Evolutionary conservation across 2,888 invertebrate species (phyloP).

Genomic region (Taphrorychus bicolor): DNA sequence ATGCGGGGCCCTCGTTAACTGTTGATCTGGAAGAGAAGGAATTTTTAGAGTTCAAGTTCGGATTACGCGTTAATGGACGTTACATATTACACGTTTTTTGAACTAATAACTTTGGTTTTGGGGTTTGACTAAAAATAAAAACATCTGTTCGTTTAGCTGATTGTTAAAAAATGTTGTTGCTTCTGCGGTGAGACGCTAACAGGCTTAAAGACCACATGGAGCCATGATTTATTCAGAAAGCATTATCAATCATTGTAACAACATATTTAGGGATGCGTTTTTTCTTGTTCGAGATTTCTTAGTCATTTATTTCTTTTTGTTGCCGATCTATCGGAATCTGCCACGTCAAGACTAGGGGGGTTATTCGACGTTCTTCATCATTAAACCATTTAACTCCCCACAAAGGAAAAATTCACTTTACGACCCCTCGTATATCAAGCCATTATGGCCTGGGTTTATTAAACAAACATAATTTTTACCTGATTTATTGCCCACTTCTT

Average conservation of each 20-base stretch:
- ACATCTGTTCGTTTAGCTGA: neutral
- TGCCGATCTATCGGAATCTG: constrained; percentile 12
- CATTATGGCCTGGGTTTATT: constrained; percentile 31
- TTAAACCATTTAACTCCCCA: neutral
- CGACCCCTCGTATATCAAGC: constrained; percentile 25
- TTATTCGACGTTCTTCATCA: neutral
- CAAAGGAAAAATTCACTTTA: constrained; percentile 7
- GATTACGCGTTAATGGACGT: no score
- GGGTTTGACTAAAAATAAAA: neutral
- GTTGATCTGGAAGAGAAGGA: constrained; percentile 27
- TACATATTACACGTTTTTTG: no score
- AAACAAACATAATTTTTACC: constrained; percentile 34
- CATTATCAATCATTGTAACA: constrained; percentile 39
- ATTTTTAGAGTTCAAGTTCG: neutral
- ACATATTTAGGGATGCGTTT: constrained; percentile 36
- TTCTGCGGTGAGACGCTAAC: constrained; percentile 32
- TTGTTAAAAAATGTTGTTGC: neutral
- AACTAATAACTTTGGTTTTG: no score
- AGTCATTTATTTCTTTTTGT: constrained; percentile 25
- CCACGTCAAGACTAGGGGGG: constrained; percentile 13
- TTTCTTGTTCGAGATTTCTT: constrained; percentile 18
- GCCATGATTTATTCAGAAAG: constrained; percentile 38
- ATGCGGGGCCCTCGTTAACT: constrained; percentile 26
- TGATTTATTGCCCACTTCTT: constrained; percentile 23
- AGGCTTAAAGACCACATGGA: constrained; percentile 38